A percentile compares a stretch with the other conserved stretches of the same genome.
These are phyloP conservation scores for Petrocephalus schoutedeni DNA, from an alignment of 2,797 vertebrate species.

Conservation along the genomic window DNA sequence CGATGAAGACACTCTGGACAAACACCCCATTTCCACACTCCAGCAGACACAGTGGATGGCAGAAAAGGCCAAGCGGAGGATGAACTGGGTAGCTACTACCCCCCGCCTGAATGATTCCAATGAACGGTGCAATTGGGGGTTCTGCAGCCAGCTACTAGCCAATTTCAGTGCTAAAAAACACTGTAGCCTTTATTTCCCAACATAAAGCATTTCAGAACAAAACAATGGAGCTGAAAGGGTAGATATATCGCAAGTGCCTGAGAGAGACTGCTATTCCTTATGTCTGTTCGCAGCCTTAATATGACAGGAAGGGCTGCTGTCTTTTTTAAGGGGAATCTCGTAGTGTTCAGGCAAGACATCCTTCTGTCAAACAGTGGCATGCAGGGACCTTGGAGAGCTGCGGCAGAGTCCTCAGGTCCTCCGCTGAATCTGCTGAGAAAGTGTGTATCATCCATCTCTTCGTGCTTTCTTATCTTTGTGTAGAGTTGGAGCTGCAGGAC, in stretches of 20 bases:
- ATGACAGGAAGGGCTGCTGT: not conserved
- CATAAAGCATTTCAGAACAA: not conserved
- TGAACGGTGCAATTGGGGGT: not conserved
- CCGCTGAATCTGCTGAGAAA: not conserved
- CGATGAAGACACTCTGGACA: not conserved
- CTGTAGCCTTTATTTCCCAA: not conserved
- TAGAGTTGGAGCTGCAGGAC: not conserved
- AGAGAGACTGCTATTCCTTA: not conserved
- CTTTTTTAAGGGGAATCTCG: not conserved
- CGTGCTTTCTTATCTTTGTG: not conserved
- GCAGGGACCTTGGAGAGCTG: not conserved
- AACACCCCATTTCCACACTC: not conserved
- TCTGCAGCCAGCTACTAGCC: not conserved
- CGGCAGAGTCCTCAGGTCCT: not conserved
- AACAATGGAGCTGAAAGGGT: not conserved
- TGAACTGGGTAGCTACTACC: not conserved
- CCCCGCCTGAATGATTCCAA: not conserved
- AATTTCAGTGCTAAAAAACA: not conserved
- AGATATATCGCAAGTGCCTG: not conserved
- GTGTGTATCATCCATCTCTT: not conserved
- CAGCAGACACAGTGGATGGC: not conserved
- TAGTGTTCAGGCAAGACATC: constrained; percentile 1
- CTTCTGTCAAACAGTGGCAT: not conserved
- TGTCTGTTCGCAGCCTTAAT: not conserved
- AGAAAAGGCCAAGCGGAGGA: not conserved